These are phyloP conservation scores for Asteroscopus sphinx DNA, from an alignment of 2,888 invertebrate species.

Conservation along the genomic window DNA sequence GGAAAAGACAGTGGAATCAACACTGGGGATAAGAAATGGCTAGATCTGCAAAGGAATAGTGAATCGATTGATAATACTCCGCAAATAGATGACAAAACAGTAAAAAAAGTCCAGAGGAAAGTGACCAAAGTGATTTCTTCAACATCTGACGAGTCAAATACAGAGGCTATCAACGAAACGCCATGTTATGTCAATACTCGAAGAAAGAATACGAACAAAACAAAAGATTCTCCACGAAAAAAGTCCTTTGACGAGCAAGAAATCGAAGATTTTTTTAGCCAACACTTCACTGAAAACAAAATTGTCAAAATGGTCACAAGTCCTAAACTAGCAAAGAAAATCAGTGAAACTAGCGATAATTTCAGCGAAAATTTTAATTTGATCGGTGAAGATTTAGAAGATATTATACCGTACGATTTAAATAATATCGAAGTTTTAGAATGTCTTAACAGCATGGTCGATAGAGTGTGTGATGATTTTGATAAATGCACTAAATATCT, in stretches of 20 bases:
- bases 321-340: conserved; percentile 74
- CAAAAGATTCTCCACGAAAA: conserved; percentile 31
- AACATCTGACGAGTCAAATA: conserved; percentile 76
- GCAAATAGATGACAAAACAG: conserved; percentile 33
- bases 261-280: conserved; percentile 74
- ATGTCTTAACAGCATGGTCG: conserved; percentile 74
- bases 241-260: conserved; percentile 58
- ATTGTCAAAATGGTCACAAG: conserved; percentile 66
- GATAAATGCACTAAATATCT: conserved; percentile 69
- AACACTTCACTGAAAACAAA: conserved; percentile 68
- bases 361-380: conserved; percentile 60
- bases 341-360: conserved; percentile 73
- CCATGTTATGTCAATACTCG: conserved; percentile 64
- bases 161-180: conserved; percentile 69
- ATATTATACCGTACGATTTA: conserved; percentile 51
- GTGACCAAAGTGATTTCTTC: conserved; percentile 56
- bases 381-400: conserved; percentile 48
- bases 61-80: conserved; percentile 68
- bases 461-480: conserved; percentile 74
- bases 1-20: conserved; percentile 66
- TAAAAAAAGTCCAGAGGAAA: conserved; percentile 29
- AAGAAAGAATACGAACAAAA: conserved; percentile 50
- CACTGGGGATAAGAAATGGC: conserved; percentile 57
- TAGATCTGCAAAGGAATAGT: conserved; percentile 47
- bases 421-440: conserved; percentile 70